Percentiles rank a stretch among this genome's conserved stretches.
These are phyloP conservation scores for Pterophyllum scalare DNA, from an alignment of 2,113 vertebrate genomes.

Conservation along the genomic window DNA sequence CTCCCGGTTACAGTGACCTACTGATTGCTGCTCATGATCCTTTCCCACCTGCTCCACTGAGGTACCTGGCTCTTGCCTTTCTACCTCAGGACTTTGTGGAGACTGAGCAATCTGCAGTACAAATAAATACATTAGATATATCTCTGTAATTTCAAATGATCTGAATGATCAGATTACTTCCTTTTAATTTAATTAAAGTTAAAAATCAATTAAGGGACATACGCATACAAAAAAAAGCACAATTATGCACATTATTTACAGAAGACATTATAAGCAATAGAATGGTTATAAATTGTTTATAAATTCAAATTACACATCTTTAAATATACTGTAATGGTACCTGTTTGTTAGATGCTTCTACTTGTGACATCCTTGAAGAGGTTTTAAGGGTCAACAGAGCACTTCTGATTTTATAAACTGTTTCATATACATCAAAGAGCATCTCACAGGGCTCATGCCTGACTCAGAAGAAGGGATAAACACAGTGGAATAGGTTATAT, in stretches of 20 bases:
- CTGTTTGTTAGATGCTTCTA: conserved; percentile 71
- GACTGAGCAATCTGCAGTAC: conserved; percentile 55
- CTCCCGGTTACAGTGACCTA: conserved; percentile 59
- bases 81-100: conserved; percentile 71
- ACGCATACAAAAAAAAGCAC: not conserved
- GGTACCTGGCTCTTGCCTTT: conserved; percentile 60
- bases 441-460: conserved; percentile 82
- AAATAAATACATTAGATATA: not conserved
- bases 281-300: not conserved
- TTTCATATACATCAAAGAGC: conserved; percentile 82
- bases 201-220: not conserved
- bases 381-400: conserved; percentile 80
- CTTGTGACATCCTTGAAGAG: conserved; percentile 62
- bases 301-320: not conserved
- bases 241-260: not conserved
- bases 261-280: no score
- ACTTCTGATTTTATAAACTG: conserved; percentile 82
- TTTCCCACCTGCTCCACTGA: conserved; percentile 64
- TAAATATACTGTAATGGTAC: conserved; percentile 49
- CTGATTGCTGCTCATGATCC: conserved; percentile 55
- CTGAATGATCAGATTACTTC: not conserved
- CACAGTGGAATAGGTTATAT: not conserved
- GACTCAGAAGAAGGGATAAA: conserved; percentile 32
- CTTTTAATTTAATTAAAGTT: not conserved
- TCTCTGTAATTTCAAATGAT: not conserved